Base-by-base conservation (phyloP, 2,888 invertebrate genomes). In the Diplolepis rosae region DNA sequence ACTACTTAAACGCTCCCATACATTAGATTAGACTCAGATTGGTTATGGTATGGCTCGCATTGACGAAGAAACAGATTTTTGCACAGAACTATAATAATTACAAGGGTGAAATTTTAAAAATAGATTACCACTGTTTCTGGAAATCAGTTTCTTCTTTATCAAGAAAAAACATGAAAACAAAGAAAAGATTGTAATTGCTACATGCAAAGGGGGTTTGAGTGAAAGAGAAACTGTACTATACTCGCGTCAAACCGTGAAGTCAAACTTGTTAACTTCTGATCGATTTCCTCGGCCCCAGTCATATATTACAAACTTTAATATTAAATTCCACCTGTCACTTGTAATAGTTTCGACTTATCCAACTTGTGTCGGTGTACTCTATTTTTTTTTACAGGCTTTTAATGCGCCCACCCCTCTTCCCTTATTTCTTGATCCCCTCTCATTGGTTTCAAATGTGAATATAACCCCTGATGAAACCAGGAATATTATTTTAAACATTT, bases 181-280 rank as follows among this genome's bases (percentile, higher is more conserved):
- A 76, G 72, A 74, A 68, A 74, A 72, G 30, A 32, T 28, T 48
- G 28, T 24, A 50, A 48, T 50, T 50, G 32, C 50, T 22, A 18
- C 32, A 22, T 50, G 32, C 3, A 50, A 70, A 70, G 65, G 68
- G 65, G 54, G 68, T 28, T 73, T 50, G 48, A 28, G 61, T 42
- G 52, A 69, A 35, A 74, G 71, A 67, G 76, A 65, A 51, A 50
- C 69, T 65, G 70, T 72, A 75, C 77, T 77, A 78, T 80, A 77
- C 78, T 77, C 77, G 82, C 79, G 82, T 82, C 80, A 82, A 82
- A 82, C 80, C 83, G 82, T 85, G 81, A 84, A 84, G 82, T 78
- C 80, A 80, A 79, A 83, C 81, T 81, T 82, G 84, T 84, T 84
- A 85, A 84, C 84, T 83, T 79, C 79, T 84, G 84, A 85, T 85